Percentiles rank a stretch among this genome's conserved stretches.
Conservation (phyloP, 2,113 vertebrate genomes). For the Cavia porcellus region DNA sequence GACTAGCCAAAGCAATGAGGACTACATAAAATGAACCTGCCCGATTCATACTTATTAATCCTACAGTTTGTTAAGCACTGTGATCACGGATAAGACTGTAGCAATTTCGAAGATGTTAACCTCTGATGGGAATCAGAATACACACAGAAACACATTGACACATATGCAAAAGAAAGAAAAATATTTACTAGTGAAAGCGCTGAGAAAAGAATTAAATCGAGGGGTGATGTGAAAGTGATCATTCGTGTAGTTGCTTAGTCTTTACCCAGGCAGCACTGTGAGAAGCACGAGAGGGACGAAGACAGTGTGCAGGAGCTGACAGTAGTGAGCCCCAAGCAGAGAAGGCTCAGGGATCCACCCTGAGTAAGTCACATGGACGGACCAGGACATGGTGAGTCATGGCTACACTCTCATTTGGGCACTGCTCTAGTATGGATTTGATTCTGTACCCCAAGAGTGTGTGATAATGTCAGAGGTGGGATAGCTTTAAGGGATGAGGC, state of each 20-base stretch:
- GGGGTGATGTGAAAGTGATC: neutral
- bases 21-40: neutral
- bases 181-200: neutral
- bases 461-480: neutral
- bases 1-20: neutral
- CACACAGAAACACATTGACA: neutral
- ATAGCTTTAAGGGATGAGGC: neutral
- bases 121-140: neutral
- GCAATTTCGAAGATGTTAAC: neutral
- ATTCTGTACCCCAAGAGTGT: neutral
- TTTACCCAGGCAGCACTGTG: neutral
- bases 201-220: conserved; percentile 23
- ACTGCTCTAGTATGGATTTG: neutral
- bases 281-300: neutral
- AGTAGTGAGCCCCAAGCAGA: neutral
- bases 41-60: neutral
- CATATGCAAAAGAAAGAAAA: neutral
- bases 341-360: neutral
- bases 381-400: neutral
- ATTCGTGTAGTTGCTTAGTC: neutral
- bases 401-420: neutral
- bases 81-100: neutral
- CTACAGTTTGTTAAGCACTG: neutral
- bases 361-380: neutral
- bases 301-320: neutral